phyloP scores from a whole-genome alignment of 1,140 invertebrate species.

The Diorhabda carinulata region DNA sequence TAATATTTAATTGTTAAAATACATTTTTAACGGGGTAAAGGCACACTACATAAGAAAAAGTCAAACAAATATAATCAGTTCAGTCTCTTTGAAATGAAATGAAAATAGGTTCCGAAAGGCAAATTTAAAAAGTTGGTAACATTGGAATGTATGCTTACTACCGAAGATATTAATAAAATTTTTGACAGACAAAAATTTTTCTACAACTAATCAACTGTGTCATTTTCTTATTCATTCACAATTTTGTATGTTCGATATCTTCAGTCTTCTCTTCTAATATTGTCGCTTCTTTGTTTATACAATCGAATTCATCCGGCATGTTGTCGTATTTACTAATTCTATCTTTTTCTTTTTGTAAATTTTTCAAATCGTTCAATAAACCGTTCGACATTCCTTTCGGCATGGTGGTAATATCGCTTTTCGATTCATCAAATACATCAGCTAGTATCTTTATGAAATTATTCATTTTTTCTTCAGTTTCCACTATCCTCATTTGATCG shows the following conservation, averaged over 20 bases:
- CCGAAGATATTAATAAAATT: too few species aligned
- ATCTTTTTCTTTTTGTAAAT: conserved; percentile 24
- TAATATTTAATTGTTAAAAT: neutral
- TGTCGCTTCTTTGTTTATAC: conserved; percentile 23
- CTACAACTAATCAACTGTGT: too few species aligned
- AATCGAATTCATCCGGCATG: conserved; percentile 18
- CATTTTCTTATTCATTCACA: conserved; percentile 12
- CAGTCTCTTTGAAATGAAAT: neutral
- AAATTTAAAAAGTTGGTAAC: too few species aligned
- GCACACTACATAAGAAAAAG: too few species aligned
- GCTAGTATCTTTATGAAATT: conserved; percentile 25
- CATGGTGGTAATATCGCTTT: conserved; percentile 18
- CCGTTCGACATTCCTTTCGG: conserved; percentile 10
- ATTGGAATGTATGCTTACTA: too few species aligned
- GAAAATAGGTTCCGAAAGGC: too few species aligned
- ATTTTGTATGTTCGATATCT: conserved; percentile 29
- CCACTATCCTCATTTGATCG: conserved; percentile 18
- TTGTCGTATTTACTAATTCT: conserved; percentile 34
- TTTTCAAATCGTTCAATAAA: conserved; percentile 25
- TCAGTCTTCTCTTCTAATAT: conserved; percentile 31
- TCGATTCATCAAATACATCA: conserved; percentile 22
- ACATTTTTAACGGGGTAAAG: neutral
- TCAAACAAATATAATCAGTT: neutral
- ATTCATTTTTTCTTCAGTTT: conserved; percentile 15
- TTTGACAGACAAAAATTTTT: too few species aligned